Percentiles rank a stretch among this genome's conserved stretches.
Evolutionary conservation across 1,140 invertebrate species (phyloP).

Genomic region (Drosophila chauvacae): DNA sequence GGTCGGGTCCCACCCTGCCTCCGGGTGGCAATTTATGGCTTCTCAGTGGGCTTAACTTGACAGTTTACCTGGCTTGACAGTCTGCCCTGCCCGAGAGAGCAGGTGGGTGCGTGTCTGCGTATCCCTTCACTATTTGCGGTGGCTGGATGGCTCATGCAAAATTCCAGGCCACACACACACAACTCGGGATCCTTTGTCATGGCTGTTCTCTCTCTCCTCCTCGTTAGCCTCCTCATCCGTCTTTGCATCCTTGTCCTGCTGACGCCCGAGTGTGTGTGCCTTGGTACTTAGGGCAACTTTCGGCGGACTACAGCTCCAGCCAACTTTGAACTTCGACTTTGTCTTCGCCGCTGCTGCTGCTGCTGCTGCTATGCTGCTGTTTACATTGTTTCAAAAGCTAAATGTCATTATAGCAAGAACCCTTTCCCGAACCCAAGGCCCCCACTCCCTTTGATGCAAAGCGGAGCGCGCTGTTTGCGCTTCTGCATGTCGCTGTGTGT

Average conservation of each 20-base stretch:
- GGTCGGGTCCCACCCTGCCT: constrained; percentile 17
- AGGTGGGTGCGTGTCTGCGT: constrained; percentile 9
- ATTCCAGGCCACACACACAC: constrained; percentile 62
- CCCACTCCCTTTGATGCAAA: constrained; percentile 64
- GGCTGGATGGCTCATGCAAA: constrained; percentile 72
- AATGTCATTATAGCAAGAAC: constrained; percentile 77
- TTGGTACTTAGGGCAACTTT: constrained; percentile 72
- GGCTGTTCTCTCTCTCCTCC: not conserved
- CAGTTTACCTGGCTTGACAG: constrained; percentile 65
- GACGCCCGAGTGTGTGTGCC: constrained; percentile 26
- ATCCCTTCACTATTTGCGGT: constrained; percentile 69
- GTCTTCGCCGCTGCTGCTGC: constrained; percentile 34
- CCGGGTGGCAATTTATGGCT: constrained; percentile 68
- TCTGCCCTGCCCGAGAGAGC: constrained; percentile 7
- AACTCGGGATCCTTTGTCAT: constrained; percentile 41
- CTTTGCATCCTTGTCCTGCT: constrained; percentile 6
- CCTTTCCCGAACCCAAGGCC: constrained; percentile 14
- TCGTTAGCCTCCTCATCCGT: not conserved
- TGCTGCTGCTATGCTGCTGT: constrained; percentile 49
- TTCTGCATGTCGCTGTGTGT: constrained; percentile 58
- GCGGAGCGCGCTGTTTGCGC: constrained; percentile 62
- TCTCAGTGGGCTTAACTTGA: constrained; percentile 64
- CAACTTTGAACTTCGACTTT: constrained; percentile 77
- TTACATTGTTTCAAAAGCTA: constrained; percentile 82
- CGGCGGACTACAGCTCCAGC: constrained; percentile 66